A percentile compares a stretch with the other conserved stretches of the same genome.
Conservation (phyloP, 2,113 vertebrate species). For the Eolophus roseicapilla region DNA sequence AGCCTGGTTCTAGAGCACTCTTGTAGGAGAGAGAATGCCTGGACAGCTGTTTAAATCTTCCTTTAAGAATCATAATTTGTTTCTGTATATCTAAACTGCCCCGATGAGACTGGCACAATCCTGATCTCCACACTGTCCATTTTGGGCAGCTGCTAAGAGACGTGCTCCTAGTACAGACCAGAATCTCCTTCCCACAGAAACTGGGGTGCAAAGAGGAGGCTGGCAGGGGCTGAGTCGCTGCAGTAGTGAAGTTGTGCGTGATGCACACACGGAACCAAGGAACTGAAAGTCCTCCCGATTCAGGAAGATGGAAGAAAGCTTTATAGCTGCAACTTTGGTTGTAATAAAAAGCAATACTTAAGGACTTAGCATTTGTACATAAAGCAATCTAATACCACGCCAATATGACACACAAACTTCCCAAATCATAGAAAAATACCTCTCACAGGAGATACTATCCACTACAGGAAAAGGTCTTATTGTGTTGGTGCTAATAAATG, state of each 20-base stretch:
- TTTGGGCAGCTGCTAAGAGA: no score
- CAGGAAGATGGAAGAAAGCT: neutral
- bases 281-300: neutral
- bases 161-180: no score
- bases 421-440: neutral
- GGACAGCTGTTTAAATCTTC: no score
- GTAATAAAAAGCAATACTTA: neutral
- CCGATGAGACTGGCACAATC: no score
- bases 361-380: no score
- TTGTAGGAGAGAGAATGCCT: neutral
- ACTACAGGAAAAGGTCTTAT: neutral
- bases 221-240: neutral
- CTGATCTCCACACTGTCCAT: no score
- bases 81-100: no score
- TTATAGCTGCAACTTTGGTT: neutral
- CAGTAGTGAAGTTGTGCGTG: neutral
- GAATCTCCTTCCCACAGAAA: neutral
- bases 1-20: neutral
- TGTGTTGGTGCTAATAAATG: neutral
- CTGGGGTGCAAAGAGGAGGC: neutral
- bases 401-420: neutral
- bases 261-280: neutral
- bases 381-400: neutral
- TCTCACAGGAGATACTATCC: neutral
- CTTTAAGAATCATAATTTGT: no score